A percentile compares a stretch with the other conserved stretches of the same genome.
Evolutionary conservation across 2,888 invertebrate species (phyloP).

Genomic region (Pachycephus smyrnensis): DNA sequence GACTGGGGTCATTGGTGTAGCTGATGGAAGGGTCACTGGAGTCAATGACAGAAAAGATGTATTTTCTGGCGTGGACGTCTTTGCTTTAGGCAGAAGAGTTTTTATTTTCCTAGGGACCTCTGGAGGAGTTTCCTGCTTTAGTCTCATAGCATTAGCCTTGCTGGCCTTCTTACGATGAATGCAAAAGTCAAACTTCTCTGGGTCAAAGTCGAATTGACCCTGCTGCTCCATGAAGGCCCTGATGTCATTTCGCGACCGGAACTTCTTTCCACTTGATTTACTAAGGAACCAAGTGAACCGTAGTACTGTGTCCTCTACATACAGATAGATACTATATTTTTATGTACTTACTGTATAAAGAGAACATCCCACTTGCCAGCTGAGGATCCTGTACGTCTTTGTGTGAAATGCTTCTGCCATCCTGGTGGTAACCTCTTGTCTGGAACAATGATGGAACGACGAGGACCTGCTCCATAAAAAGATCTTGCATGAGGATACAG

Average conservation of each 20-base stretch:
- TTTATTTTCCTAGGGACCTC: constrained; percentile 59
- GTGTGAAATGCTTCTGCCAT: constrained; percentile 84
- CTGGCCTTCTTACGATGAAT: constrained; percentile 68
- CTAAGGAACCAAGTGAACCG: constrained; percentile 30
- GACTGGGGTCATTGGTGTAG: constrained; percentile 35
- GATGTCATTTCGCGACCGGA: constrained; percentile 72
- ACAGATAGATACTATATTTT: not conserved
- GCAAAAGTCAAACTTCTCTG: constrained; percentile 73
- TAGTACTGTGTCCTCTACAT: not conserved
- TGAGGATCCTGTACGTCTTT: constrained; percentile 75
- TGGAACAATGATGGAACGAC: constrained; percentile 74
- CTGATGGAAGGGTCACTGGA: not conserved
- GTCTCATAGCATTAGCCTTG: constrained; percentile 31
- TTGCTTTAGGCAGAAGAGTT: constrained; percentile 59
- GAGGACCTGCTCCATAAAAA: constrained; percentile 47
- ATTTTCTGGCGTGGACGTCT: constrained; percentile 27
- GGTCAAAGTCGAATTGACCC: constrained; percentile 67
- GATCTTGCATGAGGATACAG: not conserved
- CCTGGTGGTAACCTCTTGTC: constrained; percentile 80
- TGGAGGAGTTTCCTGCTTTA: constrained; percentile 41
- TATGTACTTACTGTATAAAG: constrained; percentile 72
- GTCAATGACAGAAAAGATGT: constrained; percentile 24
- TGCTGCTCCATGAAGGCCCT: constrained; percentile 68
- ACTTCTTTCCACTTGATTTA: constrained; percentile 73
- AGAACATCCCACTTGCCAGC: constrained; percentile 88